phyloP scores from a whole-genome alignment of 2,888 invertebrate species.

The Merodon equestris region DNA sequence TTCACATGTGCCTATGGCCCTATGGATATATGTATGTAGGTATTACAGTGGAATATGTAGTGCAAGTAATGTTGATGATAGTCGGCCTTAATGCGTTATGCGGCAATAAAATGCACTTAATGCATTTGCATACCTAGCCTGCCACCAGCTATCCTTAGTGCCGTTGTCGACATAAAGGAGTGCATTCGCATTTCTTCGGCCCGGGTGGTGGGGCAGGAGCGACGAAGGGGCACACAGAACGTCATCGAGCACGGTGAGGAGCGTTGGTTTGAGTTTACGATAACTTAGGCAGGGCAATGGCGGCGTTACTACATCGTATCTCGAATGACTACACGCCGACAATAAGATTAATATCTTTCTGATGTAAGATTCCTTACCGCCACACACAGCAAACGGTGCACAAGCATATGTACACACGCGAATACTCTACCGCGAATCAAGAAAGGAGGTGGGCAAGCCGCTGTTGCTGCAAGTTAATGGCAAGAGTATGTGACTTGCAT shows the following conservation, averaged over 20 bases:
- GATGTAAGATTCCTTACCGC: conserved; percentile 63
- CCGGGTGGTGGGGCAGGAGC: not conserved
- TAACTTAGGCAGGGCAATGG: conserved; percentile 29
- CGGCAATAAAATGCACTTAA: conserved; percentile 76
- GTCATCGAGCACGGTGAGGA: conserved; percentile 14
- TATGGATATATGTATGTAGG: not conserved
- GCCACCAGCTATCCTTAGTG: conserved; percentile 18
- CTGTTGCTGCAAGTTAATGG: conserved; percentile 1
- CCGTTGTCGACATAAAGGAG: conserved; percentile 37
- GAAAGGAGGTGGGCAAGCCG: not conserved
- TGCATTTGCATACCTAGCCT: conserved; percentile 63
- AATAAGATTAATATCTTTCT: conserved; percentile 67
- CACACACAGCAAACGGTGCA: conserved; percentile 29
- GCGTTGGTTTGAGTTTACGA: conserved; percentile 1
- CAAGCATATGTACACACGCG: no score
- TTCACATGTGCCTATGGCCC: not conserved
- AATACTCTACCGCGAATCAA: no score
- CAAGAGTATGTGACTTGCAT: not conserved
- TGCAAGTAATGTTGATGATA: conserved; percentile 43
- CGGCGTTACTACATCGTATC: no score
- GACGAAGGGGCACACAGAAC: no score
- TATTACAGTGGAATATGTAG: conserved; percentile 5
- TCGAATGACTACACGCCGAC: conserved; percentile 55
- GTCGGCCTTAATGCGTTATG: conserved; percentile 69
- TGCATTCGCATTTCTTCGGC: conserved; percentile 46